These are phyloP conservation scores for Saxicola maurus DNA, from an alignment of 2,797 vertebrate species.

Conservation along the genomic window DNA sequence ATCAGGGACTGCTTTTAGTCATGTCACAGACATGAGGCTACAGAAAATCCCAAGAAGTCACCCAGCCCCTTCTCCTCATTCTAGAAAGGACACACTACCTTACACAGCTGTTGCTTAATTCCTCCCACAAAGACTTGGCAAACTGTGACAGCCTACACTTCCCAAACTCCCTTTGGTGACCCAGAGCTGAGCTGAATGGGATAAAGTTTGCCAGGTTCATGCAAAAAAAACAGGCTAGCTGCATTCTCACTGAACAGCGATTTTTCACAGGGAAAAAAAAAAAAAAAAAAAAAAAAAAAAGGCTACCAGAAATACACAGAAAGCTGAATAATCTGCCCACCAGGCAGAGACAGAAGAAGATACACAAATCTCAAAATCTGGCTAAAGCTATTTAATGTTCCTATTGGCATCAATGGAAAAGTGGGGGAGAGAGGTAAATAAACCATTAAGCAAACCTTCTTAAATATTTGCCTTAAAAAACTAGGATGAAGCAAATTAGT, in stretches of 20 bases:
- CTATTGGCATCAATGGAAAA: neutral
- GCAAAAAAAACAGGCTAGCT: neutral
- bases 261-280: neutral
- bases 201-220: neutral
- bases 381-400: neutral
- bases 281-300: neutral
- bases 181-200: neutral
- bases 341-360: neutral
- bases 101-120: neutral
- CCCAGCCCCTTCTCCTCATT: neutral
- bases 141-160: fast-evolving
- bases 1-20: neutral
- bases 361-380: neutral
- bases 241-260: neutral
- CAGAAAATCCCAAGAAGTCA: neutral
- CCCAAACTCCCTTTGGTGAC: neutral
- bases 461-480: neutral
- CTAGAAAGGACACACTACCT: neutral
- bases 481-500: neutral
- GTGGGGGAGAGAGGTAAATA: neutral
- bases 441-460: neutral
- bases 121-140: neutral
- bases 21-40: neutral
- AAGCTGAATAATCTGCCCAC: neutral
- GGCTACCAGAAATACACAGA: neutral